phyloP scores from a whole-genome alignment of 92 coral and sea anemone genomes.

The Siderastrea siderea region DNA sequence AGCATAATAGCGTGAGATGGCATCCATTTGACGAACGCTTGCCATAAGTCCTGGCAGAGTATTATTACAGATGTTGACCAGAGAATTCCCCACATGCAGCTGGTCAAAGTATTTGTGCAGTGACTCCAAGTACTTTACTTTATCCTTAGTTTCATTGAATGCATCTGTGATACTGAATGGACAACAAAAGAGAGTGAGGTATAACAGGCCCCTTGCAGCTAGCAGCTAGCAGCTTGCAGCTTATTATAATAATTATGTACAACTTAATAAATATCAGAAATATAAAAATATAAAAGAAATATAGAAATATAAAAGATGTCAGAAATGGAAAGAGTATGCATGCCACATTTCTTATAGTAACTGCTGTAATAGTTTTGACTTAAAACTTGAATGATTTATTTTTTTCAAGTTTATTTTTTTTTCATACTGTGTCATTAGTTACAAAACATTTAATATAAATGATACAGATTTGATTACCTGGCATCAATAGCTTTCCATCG shows the following conservation, averaged over 20 bases:
- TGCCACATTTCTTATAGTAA: too few species aligned
- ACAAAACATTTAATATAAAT: too few species aligned
- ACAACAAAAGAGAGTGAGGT: background rate
- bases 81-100: slow-evolving; percentile 79
- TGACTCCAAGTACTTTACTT: slow-evolving; percentile 96
- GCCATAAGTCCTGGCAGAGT: slow-evolving; percentile 98
- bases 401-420: background rate
- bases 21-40: slow-evolving; percentile 97
- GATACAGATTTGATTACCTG: slow-evolving; percentile 56
- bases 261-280: too few species aligned
- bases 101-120: slow-evolving; percentile 97
- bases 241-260: too few species aligned
- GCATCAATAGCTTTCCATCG: slow-evolving; percentile 95
- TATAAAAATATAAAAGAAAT: too few species aligned
- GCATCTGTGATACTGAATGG: slow-evolving; percentile 93
- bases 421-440: background rate
- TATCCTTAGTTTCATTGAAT: slow-evolving; percentile 98
- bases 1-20: slow-evolving; percentile 98
- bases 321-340: too few species aligned
- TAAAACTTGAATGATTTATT: too few species aligned
- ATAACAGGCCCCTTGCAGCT: too few species aligned
- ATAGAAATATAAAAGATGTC: too few species aligned
- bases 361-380: too few species aligned
- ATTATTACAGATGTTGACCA: slow-evolving; percentile 80
- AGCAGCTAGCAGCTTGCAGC: background rate